Base-by-base conservation (phyloP, 2,113 vertebrate species). In the Climacteris rufus region DNA sequence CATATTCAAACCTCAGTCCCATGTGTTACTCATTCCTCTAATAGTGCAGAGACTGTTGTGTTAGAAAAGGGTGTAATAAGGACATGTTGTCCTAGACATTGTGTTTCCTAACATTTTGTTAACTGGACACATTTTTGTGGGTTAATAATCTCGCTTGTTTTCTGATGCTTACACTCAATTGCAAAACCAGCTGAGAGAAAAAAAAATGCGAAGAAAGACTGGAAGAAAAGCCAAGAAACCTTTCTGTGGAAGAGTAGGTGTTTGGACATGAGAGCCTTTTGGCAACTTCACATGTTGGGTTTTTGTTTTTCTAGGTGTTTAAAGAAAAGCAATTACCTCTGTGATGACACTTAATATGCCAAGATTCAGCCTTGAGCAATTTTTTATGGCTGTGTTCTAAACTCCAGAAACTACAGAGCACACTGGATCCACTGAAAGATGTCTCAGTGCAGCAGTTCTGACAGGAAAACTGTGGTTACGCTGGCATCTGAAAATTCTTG, bases 311-410 rank as follows among this genome's bases (percentile, higher is more conserved):
- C 82, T 96, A 96, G 77, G 96, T 97, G 96, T 97, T 95, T 98
- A 97, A 97, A 98, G 91, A 93, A 95, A 96, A 97, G 94, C 96
- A 98, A 97, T 98, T 97, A 98, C 96, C 85, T 98, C 94, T 57
- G 96, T 97, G 97, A 98, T 98, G 97, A 98, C 97, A 97, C 91
- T 96, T 96, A 95, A 95, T 96, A 92, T 86, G 96, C 97, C 97
- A 96, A 96, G 92, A 94, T 97, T 96, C 96, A 96, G 97, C 97
- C 98, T 93, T 83, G 78, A 97, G 97, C 97, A 90, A 95, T 97
- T 97, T 98, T 98, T 98, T 97, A 98, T 97, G 96, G 87, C 96
- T 94, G 81, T 97, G 96, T 95, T 96, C 96, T 97, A 93, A 97
- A 83, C 92, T 94, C 81, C 97, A 97, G 96, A 96, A 95, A 97